These are phyloP conservation scores for Zaprionus lachaisei DNA, from an alignment of 1,140 invertebrate species.

Conservation along the genomic window DNA sequence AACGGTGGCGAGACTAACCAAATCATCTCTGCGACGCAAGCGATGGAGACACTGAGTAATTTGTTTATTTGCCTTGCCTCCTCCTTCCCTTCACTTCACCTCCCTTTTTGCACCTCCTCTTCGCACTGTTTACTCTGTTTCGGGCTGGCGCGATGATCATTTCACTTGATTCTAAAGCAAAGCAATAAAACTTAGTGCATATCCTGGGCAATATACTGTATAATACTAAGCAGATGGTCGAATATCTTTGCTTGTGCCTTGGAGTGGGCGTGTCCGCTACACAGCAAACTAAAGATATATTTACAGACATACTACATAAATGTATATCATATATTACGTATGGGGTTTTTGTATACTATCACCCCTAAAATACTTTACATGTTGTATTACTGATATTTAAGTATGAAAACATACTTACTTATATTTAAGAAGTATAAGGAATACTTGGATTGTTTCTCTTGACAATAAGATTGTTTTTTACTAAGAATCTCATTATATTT, in stretches of 20 bases:
- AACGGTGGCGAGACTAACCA: background rate
- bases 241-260: background rate
- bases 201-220: constrained; percentile 7
- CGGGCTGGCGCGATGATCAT: background rate
- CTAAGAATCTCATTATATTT: too few relatives aligned
- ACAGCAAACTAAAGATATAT: background rate
- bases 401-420: too few relatives aligned
- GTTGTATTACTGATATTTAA: too few relatives aligned
- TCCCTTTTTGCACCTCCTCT: background rate
- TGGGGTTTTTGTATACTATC: too few relatives aligned
- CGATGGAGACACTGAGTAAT: background rate
- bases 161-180: constrained; percentile 1
- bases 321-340: too few relatives aligned
- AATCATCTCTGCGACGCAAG: constrained; percentile 5
- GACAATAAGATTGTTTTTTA: too few relatives aligned
- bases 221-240: background rate
- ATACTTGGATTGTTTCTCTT: too few relatives aligned
- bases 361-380: too few relatives aligned
- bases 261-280: background rate
- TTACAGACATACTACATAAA: background rate
- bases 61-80: background rate
- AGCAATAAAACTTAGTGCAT: constrained; percentile 5
- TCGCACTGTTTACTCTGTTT: background rate
- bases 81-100: background rate
- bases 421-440: too few relatives aligned